phyloP scores from a whole-genome alignment of 1,140 invertebrate genomes.

The Carposina sasakii region DNA sequence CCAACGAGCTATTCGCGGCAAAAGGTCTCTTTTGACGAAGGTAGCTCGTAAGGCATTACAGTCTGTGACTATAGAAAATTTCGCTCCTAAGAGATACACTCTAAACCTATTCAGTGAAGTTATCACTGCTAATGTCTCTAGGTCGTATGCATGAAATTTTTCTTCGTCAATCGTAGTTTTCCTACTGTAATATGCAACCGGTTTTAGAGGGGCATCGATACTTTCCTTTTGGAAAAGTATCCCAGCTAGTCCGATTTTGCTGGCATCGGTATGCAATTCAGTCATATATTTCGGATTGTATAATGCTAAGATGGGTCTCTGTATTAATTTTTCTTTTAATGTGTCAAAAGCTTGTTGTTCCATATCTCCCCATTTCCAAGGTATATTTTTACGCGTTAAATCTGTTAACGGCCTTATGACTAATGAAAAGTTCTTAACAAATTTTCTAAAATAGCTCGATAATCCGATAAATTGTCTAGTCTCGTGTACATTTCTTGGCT shows the following conservation, averaged over 20 bases:
- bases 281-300: slow-evolving; percentile 34
- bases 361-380: slow-evolving; percentile 30
- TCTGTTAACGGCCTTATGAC: slow-evolving; percentile 26
- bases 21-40: slow-evolving; percentile 7
- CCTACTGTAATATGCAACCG: slow-evolving; percentile 10
- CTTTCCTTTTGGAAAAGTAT: slow-evolving; percentile 15
- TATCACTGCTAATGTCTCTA: neutral
- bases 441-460: slow-evolving; percentile 27
- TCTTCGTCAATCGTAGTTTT: neutral
- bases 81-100: neutral
- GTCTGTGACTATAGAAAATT: neutral
- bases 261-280: slow-evolving; percentile 7
- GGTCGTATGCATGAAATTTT: slow-evolving; percentile 5
- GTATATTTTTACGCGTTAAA: slow-evolving; percentile 26
- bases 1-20: slow-evolving; percentile 31
- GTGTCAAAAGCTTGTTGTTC: slow-evolving; percentile 21
- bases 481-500: slow-evolving; percentile 20
- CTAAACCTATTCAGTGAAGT: slow-evolving; percentile 1
- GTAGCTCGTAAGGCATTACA: slow-evolving; percentile 16
- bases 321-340: slow-evolving; percentile 21
- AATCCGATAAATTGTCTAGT: slow-evolving; percentile 11
- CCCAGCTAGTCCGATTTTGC: neutral
- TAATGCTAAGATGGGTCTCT: slow-evolving; percentile 32
- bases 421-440: slow-evolving; percentile 24
- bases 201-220: slow-evolving; percentile 20